Evolutionary conservation across 1,140 invertebrate genomes (phyloP), one percentile per base, ranked within the genome.

Genomic region (Eubasilissa regina): DNA sequence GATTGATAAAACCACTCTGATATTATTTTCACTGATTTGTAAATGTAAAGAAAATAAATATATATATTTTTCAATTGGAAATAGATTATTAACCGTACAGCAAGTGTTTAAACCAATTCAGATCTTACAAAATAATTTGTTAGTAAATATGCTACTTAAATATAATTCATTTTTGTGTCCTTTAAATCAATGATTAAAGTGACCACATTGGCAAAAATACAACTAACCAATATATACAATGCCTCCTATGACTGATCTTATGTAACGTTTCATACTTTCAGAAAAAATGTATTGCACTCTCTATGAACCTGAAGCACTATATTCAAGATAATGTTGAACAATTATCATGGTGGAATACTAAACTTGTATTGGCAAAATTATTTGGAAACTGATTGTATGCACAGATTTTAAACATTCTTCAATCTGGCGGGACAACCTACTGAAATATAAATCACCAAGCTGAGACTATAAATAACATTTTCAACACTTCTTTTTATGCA

Each of bases 211-310:
- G 75, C 56, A 62, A 64, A 72, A 44, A 73, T 78, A 78, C 66
- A 78, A 47, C 19, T 76, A 76, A 78, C 53, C 48, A 53, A 78
- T 72, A 78, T 78, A 60, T 78, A 78, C 77, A 78, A 78, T 72
- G 66, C 53, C 75, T 78, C 72, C 45, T 60, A 72, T 47, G 13
- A 62, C 58, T 25, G 60, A 25, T 48, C 53, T 78, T 72, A 72
- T 58, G 43, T 68, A 47, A 68, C 17, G 35, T 81, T 73, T 81
- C 79, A 74, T 79, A 81, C 77, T 81, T 77, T 76, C 77, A 55
- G 77, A 62, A 81, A 79, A 62, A 72, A 75, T 62, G 48, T 81
- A 81, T 79, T 81, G 77, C 80, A 81, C 80, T 77, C 62, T 64
- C 55, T 51, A 19, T 58, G 45, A 48, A 55, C 70, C 56, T 77